Conservation (phyloP, 2,113 vertebrate genomes). For the Tragelaphus buxtoni region DNA sequence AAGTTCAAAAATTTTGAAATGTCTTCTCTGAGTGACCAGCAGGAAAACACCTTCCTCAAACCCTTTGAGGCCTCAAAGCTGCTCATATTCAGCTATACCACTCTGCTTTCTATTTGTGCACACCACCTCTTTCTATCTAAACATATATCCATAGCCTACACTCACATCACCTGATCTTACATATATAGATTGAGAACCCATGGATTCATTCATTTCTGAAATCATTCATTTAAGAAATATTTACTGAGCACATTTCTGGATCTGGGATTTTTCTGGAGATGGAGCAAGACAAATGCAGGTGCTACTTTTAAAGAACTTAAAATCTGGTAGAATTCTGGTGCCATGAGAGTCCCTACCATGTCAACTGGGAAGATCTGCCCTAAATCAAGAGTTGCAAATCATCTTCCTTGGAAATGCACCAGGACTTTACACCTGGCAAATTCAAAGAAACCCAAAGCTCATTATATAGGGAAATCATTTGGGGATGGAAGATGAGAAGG, state of each 20-base stretch:
- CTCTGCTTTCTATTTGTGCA: not conserved
- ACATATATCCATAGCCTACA: not conserved
- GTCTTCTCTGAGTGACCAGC: not conserved
- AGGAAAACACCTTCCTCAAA: not conserved
- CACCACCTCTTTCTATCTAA: not conserved
- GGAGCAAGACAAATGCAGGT: not conserved
- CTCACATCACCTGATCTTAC: not conserved
- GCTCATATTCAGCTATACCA: not conserved
- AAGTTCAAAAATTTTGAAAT: not conserved
- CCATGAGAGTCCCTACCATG: not conserved
- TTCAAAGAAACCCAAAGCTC: not conserved
- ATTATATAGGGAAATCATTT: not conserved
- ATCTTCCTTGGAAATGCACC: not conserved
- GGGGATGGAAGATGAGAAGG: not conserved
- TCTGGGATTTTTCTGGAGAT: not conserved
- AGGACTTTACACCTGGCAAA: not conserved
- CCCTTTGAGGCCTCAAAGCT: not conserved
- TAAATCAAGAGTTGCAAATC: not conserved
- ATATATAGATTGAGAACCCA: not conserved
- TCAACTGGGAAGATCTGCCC: not conserved
- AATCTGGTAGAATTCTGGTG: not conserved
- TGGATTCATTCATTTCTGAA: not conserved
- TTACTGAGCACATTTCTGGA: not conserved
- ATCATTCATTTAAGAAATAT: not conserved
- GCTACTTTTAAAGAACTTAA: not conserved